phyloP scores from a whole-genome alignment of 2,888 invertebrate species.

The Galerucella nymphaeae region DNA sequence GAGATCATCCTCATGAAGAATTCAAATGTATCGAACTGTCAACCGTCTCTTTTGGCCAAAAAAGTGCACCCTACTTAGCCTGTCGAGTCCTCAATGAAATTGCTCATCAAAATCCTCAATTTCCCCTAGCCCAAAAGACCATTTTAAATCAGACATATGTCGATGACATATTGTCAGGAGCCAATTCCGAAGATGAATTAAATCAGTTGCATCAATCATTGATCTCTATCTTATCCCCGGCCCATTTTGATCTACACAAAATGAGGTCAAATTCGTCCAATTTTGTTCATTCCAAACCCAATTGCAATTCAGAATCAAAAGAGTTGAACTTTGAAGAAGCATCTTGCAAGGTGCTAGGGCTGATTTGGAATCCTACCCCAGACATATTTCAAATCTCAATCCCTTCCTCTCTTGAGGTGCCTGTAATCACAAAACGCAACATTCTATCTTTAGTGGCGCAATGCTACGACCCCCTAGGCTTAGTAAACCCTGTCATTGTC shows the following conservation, averaged over 20 bases:
- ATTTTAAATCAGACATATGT: slow-evolving; percentile 1
- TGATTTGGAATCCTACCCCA: not conserved
- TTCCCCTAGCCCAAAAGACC: not conserved
- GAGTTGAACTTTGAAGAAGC: not conserved
- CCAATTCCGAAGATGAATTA: not conserved
- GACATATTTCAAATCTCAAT: not conserved
- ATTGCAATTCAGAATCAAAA: not conserved
- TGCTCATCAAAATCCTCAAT: not conserved
- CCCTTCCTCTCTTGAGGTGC: not conserved
- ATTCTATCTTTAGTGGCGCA: not conserved
- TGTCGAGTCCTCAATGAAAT: not conserved
- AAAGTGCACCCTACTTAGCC: not conserved
- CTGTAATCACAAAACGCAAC: slow-evolving; percentile 6
- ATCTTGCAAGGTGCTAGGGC: slow-evolving; percentile 1
- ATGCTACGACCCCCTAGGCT: not conserved
- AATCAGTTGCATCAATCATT: not conserved
- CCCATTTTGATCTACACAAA: slow-evolving; percentile 6
- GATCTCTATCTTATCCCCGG: not conserved
- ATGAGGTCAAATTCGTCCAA: slow-evolving; percentile 3
- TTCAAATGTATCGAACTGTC: slow-evolving; percentile 1
- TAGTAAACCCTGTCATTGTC: slow-evolving; percentile 7
- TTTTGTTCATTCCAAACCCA: not conserved
- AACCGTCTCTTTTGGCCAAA: not conserved
- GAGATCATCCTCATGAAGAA: not conserved
- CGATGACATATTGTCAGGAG: not conserved